Conservation (phyloP, 2,888 invertebrate genomes). For the Phanerotoma sp. region DNA sequence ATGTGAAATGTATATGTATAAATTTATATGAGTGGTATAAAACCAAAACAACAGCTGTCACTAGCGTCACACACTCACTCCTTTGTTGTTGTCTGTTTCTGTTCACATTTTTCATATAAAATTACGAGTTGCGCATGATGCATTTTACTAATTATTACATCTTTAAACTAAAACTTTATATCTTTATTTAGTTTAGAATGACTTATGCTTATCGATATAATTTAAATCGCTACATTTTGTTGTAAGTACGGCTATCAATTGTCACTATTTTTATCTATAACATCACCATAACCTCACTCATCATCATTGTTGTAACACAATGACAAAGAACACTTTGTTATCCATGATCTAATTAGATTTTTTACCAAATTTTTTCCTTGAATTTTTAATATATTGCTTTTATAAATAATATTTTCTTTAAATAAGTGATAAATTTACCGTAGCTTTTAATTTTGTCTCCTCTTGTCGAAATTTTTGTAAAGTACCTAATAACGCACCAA, state of each 20-base stretch:
- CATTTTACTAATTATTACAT: background rate
- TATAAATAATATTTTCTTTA: too few species aligned
- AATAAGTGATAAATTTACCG: too few species aligned
- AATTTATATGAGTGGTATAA: background rate
- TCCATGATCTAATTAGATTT: too few species aligned
- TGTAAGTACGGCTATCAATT: background rate
- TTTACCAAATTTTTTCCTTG: too few species aligned
- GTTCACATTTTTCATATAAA: background rate
- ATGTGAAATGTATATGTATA: background rate
- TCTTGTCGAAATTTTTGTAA: constrained; percentile 94
- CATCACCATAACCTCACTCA: constrained; percentile 3
- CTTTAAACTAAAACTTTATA: background rate
- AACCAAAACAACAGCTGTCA: constrained; percentile 1
- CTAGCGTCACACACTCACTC: background rate
- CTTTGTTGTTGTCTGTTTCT: constrained; percentile 4
- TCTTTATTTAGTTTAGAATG: constrained; percentile 2
- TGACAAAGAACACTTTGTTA: background rate
- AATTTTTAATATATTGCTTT: too few species aligned
- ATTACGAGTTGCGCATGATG: constrained; percentile 2
- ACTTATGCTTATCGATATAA: background rate
- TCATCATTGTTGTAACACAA: background rate
- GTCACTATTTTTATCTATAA: background rate
- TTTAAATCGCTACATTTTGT: background rate
- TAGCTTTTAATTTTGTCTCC: constrained; percentile 84
- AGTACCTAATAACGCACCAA: constrained; percentile 92